Evolutionary conservation across 2,888 invertebrate species (phyloP), one percentile per base, ranked within the genome.

Genomic region (Cantharis rustica): DNA sequence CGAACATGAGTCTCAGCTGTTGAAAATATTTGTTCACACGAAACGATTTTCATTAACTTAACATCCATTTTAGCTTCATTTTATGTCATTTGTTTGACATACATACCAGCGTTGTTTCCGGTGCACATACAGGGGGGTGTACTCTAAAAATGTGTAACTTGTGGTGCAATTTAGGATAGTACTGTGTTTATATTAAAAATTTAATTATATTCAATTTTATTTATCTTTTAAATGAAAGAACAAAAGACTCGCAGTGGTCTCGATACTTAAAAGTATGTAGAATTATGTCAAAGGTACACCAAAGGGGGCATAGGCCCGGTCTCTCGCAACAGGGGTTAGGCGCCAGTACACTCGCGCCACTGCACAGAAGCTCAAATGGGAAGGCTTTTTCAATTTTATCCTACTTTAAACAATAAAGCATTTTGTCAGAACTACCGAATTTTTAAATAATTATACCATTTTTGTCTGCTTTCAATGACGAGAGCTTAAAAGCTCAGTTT

Each of bases 281-380:
- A 71, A 78, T 71, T 74, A 78, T 76, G 79, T 78, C 78, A 80
- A 78, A 79, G 80, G 77, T 79, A 79, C 77, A 78, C 76, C 73
- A 69, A 80, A 78, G 78, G 80, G 80, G 79, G 79, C 75, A 77
- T 73, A 73, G 47, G 80, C 75, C 75, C 76, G 81, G 82, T 82
- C 82, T 81, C 75, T 79, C 80, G 71, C 82, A 69, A 76, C 79
- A 78, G 82, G 82, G 79, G 78, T 73, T 78, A 80, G 82, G 82
- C 82, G 82, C 82, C 82, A 81, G 75, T 64, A 78, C 73, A 79
- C 71, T 80, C 80, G 76, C 79, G 78, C 77, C 78, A 77, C 69
- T 79, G 78, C 80, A 81, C 81, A 80, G 81, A 81, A 81, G 81
- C 81, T 73, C 75, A 61, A 73, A 72, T 73, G 68, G 75, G 72